Evolutionary conservation across 2,113 vertebrate genomes (phyloP).

Genomic region (Microtus pennsylvanicus): DNA sequence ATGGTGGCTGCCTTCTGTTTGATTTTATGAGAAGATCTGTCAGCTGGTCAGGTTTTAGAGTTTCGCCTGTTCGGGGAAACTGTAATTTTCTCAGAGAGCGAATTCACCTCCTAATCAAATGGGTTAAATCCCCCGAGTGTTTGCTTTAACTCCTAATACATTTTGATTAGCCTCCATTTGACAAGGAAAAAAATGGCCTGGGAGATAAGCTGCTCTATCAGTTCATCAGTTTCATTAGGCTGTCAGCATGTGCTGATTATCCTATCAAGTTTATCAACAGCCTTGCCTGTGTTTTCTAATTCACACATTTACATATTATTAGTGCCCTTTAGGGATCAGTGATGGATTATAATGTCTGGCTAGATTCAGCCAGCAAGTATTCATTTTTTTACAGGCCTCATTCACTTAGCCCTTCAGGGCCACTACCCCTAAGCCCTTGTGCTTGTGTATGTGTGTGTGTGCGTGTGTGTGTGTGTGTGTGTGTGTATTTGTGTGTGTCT

Average conservation of each 20-base stretch:
- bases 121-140: slow-evolving; percentile 64
- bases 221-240: slow-evolving; percentile 77
- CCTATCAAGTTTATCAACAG: slow-evolving; percentile 75
- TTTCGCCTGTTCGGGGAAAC: slow-evolving; percentile 27
- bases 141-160: slow-evolving; percentile 64
- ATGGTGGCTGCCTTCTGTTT: slow-evolving; percentile 50
- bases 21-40: slow-evolving; percentile 57
- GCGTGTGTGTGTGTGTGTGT: neutral
- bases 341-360: slow-evolving; percentile 76
- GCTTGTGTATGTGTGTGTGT: neutral
- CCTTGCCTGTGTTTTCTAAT: slow-evolving; percentile 67
- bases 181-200: slow-evolving; percentile 55
- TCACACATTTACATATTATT: slow-evolving; percentile 73
- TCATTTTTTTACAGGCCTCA: slow-evolving; percentile 67
- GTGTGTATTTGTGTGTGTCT: neutral
- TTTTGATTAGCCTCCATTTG: slow-evolving; percentile 79
- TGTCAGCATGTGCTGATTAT: slow-evolving; percentile 78
- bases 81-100: slow-evolving; percentile 68
- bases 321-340: slow-evolving; percentile 65
- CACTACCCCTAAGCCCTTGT: neutral
- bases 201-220: slow-evolving; percentile 70
- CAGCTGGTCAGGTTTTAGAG: slow-evolving; percentile 64
- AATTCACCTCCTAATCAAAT: slow-evolving; percentile 69
- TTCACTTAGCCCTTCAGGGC: slow-evolving; percentile 30
- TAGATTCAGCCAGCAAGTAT: slow-evolving; percentile 43